These are phyloP conservation scores for Carcina quercana DNA, from an alignment of 2,888 invertebrate species.

Conservation along the genomic window DNA sequence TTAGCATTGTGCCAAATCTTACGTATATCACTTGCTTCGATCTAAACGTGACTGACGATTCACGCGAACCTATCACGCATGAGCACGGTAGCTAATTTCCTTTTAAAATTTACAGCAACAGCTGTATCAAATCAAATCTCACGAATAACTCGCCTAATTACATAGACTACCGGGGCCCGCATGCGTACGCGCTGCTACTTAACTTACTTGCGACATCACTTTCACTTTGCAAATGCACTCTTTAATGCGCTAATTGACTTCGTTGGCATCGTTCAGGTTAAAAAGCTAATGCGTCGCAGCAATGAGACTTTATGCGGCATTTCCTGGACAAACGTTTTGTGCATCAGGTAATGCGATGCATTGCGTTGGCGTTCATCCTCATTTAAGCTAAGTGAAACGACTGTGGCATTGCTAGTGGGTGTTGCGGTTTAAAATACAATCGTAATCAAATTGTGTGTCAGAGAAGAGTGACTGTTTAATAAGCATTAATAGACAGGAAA, in stretches of 20 bases:
- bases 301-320: conserved; percentile 14
- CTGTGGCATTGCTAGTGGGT: background rate
- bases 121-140: conserved; percentile 1
- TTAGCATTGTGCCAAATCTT: conserved; percentile 1
- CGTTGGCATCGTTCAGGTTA: conserved; percentile 1
- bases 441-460: too few species aligned
- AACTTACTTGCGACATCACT: conserved; percentile 56
- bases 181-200: conserved; percentile 27
- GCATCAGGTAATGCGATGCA: conserved; percentile 27
- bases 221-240: conserved; percentile 45
- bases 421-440: too few species aligned
- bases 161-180: conserved; percentile 23
- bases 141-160: conserved; percentile 19
- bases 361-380: conserved; percentile 55
- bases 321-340: conserved; percentile 37
- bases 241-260: conserved; percentile 4
- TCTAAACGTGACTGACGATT: background rate
- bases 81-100: background rate
- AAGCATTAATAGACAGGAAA: too few species aligned
- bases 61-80: too few species aligned
- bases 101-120: background rate
- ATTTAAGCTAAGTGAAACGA: conserved; percentile 26
- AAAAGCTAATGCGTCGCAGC: conserved; percentile 5
- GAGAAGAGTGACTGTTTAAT: too few species aligned
- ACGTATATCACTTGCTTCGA: conserved; percentile 1